These are phyloP conservation scores for Dendrolimus kikuchii DNA, from an alignment of 1,140 invertebrate genomes.

Conservation along the genomic window DNA sequence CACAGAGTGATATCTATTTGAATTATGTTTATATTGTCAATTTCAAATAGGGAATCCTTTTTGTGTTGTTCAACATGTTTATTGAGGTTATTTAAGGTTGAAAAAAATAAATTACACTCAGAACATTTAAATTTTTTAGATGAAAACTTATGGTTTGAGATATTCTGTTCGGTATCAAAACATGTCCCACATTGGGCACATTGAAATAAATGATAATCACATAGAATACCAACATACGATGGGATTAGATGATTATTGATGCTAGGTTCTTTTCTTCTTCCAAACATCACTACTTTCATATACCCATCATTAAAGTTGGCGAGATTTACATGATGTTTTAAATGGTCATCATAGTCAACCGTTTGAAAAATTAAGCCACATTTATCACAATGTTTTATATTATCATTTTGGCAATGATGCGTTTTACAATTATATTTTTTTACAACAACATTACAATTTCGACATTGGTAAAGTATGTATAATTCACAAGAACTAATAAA, in stretches of 20 bases:
- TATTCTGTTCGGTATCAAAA: slow-evolving; percentile 11
- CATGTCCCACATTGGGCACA: slow-evolving; percentile 36
- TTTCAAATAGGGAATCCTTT: slow-evolving; percentile 28
- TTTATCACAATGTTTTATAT: slow-evolving; percentile 27
- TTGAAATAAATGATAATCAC: slow-evolving; percentile 37
- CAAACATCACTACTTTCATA: slow-evolving; percentile 43
- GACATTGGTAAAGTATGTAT: slow-evolving; percentile 42
- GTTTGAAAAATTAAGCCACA: slow-evolving; percentile 33
- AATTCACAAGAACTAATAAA: slow-evolving; percentile 5
- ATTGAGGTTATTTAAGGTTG: slow-evolving; percentile 18
- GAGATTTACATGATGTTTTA: slow-evolving; percentile 32
- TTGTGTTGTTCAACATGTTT: slow-evolving; percentile 30
- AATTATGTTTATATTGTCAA: slow-evolving; percentile 8
- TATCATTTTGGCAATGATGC: slow-evolving; percentile 28
- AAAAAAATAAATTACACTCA: slow-evolving; percentile 34
- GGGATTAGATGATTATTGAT: slow-evolving; percentile 4
- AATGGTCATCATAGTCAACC: slow-evolving; percentile 24
- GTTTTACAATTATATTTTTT: slow-evolving; percentile 15
- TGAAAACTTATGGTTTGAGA: slow-evolving; percentile 28
- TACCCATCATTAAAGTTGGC: slow-evolving; percentile 27
- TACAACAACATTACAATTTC: slow-evolving; percentile 37
- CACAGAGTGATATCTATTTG: too few relatives aligned
- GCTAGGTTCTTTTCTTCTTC: slow-evolving; percentile 8
- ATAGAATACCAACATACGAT: slow-evolving; percentile 27
- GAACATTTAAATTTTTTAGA: slow-evolving; percentile 23